Evolutionary conservation across 2,888 invertebrate genomes (phyloP).

Genomic region (Pecten maximus): DNA sequence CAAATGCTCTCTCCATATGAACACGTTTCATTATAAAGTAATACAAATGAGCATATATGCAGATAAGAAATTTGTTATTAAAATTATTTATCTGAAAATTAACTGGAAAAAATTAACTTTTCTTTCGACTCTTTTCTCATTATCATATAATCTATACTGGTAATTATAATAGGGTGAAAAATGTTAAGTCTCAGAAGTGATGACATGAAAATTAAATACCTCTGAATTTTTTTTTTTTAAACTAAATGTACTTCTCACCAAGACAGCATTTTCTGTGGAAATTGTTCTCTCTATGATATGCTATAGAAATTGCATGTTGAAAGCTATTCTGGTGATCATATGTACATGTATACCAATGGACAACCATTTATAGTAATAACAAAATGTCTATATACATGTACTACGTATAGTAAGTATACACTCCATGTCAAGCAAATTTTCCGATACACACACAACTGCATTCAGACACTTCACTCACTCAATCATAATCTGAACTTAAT

Average conservation of each 20-base stretch:
- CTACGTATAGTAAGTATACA: constrained; percentile 21
- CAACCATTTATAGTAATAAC: constrained; percentile 8
- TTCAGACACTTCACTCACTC: neutral
- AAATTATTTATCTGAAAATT: neutral
- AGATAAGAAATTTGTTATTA: neutral
- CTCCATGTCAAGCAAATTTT: neutral
- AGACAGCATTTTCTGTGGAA: neutral
- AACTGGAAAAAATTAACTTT: neutral
- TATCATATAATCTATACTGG: no score
- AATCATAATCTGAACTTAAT: neutral
- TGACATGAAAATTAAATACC: neutral
- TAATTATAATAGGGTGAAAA: neutral
- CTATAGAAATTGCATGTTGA: neutral
- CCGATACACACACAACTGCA: neutral
- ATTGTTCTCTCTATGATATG: neutral
- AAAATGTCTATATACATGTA: constrained; percentile 13
- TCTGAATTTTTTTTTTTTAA: neutral
- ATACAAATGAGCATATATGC: neutral
- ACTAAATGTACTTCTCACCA: neutral
- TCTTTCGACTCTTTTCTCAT: neutral
- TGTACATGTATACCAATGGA: neutral
- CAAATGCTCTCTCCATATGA: neutral
- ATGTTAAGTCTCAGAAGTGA: neutral
- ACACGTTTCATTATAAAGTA: neutral
- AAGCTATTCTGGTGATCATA: neutral